A percentile compares a stretch with the other conserved stretches of the same genome.
phyloP scores from a whole-genome alignment of 2,797 vertebrate species.

The Manis pentadactyla region DNA sequence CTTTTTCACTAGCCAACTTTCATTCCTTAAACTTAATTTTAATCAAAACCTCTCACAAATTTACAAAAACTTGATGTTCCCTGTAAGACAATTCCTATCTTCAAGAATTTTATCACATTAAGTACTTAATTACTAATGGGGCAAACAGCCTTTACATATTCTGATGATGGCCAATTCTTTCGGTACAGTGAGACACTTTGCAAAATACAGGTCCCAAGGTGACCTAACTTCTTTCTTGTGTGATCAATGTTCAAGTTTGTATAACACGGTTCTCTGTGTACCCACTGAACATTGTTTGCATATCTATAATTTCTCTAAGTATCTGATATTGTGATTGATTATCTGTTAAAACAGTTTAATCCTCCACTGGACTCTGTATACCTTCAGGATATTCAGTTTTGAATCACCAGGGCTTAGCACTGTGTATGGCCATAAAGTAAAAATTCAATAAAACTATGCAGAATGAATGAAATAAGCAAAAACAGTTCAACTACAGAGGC shows the following conservation, averaged over 20 bases:
- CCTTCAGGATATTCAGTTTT: background rate
- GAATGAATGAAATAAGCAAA: background rate
- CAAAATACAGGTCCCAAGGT: background rate
- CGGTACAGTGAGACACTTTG: background rate
- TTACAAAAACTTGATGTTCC: constrained; percentile 60
- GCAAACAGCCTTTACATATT: background rate
- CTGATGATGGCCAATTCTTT: background rate
- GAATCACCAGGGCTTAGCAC: background rate
- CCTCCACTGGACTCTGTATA: background rate
- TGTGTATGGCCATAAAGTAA: background rate
- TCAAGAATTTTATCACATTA: constrained; percentile 37
- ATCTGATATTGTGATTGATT: background rate
- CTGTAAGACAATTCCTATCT: constrained; percentile 42
- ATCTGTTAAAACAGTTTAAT: background rate
- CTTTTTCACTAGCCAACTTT: constrained; percentile 71
- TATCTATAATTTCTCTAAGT: background rate
- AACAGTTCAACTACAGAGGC: background rate
- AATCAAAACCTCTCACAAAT: constrained; percentile 68
- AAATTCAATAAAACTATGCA: background rate
- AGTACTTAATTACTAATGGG: background rate
- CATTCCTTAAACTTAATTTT: constrained; percentile 71
- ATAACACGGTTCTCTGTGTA: background rate
- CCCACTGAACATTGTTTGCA: background rate
- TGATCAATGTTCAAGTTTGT: background rate
- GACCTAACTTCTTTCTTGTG: background rate